A percentile compares a stretch with the other conserved stretches of the same genome.
Conservation (phyloP, 1,140 invertebrate genomes). For the Catajapyx aquilonaris region DNA sequence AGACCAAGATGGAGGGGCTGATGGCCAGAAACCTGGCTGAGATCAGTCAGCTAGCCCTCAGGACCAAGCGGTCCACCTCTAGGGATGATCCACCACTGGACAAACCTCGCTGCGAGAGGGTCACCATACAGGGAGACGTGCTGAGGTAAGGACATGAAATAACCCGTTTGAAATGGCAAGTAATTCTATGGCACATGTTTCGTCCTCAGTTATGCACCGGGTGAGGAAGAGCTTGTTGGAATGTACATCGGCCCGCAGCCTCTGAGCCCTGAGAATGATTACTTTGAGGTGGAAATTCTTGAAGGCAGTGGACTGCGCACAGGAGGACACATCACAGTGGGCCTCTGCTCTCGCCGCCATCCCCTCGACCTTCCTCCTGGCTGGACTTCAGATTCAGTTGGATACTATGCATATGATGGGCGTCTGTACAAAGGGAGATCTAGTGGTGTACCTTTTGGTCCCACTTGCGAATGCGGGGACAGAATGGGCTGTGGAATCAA, state of each 20-base stretch:
- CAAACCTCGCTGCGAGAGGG: background rate
- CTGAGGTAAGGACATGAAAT: background rate
- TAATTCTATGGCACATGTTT: too few relatives aligned
- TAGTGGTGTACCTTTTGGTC: constrained; percentile 20
- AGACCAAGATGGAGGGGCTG: constrained; percentile 1
- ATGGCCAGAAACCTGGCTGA: background rate
- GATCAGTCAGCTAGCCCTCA: background rate
- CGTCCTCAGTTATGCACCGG: constrained; percentile 16
- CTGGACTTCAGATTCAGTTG: constrained; percentile 22
- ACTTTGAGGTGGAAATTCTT: constrained; percentile 25
- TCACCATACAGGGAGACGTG: background rate
- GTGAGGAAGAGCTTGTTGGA: constrained; percentile 19
- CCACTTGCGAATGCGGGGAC: constrained; percentile 22
- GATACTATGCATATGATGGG: constrained; percentile 24
- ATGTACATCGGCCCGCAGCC: constrained; percentile 20
- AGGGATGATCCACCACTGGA: background rate
- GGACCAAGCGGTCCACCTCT: background rate
- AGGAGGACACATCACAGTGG: constrained; percentile 21
- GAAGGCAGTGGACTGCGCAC: constrained; percentile 12
- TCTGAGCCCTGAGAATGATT: constrained; percentile 19
- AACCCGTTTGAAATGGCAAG: background rate
- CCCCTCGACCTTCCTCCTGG: constrained; percentile 23
- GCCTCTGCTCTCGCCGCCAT: constrained; percentile 22
- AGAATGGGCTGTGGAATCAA: constrained; percentile 26
- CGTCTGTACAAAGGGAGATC: constrained; percentile 16